Base-by-base conservation (phyloP, 2,888 invertebrate species). In the Scaptomyza reducta region DNA sequence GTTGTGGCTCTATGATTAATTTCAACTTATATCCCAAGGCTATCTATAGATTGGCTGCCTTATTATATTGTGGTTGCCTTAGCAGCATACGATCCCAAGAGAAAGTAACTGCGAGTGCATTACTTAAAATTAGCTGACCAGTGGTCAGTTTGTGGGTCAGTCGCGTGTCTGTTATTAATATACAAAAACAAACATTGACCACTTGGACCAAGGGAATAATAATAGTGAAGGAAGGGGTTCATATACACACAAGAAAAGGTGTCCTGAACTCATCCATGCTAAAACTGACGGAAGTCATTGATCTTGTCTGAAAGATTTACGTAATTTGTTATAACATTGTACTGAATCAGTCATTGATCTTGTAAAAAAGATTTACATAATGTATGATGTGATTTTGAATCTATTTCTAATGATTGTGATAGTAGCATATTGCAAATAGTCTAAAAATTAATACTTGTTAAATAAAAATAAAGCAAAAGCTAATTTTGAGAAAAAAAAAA, bases 151-250 rank as follows among this genome's bases (percentile, higher is more conserved):
- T 71, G 70, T 72, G 57, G 79, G 75, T 74, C 83, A 79, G 85
- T 70, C 87, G 79, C 87, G 87, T 83, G 87, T 42, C 87, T 40
- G 64, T 68, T 84, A 84, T 86, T 88, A 88, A 87, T 87, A 67
- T 70, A 9, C 38, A 67, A 77, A 82, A 65, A 76, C 60, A 82
- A 87, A 85, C 79, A 87, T 82, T 85, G 75, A 70, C 67, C 84
- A 61, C 40, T 14, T 14, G 50, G 50, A 10, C 31, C 31, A 66
- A 64, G 64, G 86, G 71, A 31, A 68, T 46, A 53, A 38, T 9
- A 13, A 16, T 13, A 13, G 29, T 6, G 29, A 47, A 66, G 35
- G 27, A 47, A 64, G 33, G 77, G 68, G 60, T 69, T 61, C 75
- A 40, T 25, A 56, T 59, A n/a, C n/a, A n/a, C n/a, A n/a, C 40